Evolutionary conservation across 2,888 invertebrate genomes (phyloP), one percentile per base, ranked within the genome.

Genomic region (Eristalis pertinax): DNA sequence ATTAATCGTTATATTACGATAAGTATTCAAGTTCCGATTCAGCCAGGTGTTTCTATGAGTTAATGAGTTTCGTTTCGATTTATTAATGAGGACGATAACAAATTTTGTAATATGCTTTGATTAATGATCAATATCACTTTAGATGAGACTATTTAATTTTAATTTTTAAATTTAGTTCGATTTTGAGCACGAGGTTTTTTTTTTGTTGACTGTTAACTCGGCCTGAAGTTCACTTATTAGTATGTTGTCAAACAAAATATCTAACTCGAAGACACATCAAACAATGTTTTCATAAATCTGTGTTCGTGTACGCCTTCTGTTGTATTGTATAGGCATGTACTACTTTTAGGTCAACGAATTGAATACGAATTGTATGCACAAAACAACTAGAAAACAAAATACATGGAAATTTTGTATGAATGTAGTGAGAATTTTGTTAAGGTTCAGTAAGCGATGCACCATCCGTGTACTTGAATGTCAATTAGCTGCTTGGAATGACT

Each of bases 381-480:
- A 58, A 69, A 22, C 43, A 50, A 29, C 68, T 67, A 41, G 56
- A 56, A 63, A 65, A 24, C 24, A 24, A 19, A 15, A 65, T 43
- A 60, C 4, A 50, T 32, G 50, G 32, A 5, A 38, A 19, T 50
- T 35, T 50, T 15, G 26, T 80, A 65, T 50, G 73, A 65, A 67
- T 73, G 24, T 32, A 35, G 22, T 32, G 24, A 38, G 29, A 8
- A 43, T 43, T 41, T 41, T 72, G 10, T 73, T 73, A 56, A 74
- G 35, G 50, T 56, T 56, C 64, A 64, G 19, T 32, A 22, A 65
- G 64, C 26, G n/a, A 56, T 56, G 56, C 74, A 74, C 24, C 13
- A 74, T 50, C 50, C 50, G 32, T 74, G 64, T 74, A 24, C 74
- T 74, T 74, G 74, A 74, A 74, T 74, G 50, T 56, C 56, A 74